phyloP scores from a whole-genome alignment of 1,140 invertebrate species.

The Habropoda laboriosa region DNA sequence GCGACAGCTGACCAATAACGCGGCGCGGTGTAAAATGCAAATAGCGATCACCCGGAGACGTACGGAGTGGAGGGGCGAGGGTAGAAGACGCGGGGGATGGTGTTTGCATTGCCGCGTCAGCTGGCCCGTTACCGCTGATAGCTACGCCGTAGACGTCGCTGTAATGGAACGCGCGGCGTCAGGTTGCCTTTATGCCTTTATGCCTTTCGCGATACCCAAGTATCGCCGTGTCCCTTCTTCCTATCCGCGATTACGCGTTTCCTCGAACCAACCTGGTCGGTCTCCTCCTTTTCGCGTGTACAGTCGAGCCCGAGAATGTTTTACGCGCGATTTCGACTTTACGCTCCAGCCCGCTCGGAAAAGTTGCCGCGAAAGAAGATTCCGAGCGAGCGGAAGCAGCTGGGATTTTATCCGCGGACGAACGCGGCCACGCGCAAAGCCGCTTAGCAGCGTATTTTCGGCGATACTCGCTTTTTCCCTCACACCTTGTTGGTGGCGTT shows the following conservation, averaged over 20 bases:
- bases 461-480: too few species aligned
- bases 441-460: conserved; percentile 37
- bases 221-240: conserved; percentile 5
- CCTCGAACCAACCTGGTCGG: neutral
- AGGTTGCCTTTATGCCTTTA: conserved; percentile 74
- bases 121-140: conserved; percentile 68
- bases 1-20: neutral
- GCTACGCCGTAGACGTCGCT: conserved; percentile 69
- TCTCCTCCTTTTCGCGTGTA: neutral
- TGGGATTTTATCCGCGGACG: neutral
- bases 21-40: conserved; percentile 68
- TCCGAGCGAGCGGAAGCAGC: neutral
- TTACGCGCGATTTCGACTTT: too few species aligned
- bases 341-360: too few species aligned
- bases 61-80: neutral
- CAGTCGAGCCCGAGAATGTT: too few species aligned
- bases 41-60: conserved; percentile 55
- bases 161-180: conserved; percentile 73
- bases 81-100: conserved; percentile 9
- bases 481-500: too few species aligned
- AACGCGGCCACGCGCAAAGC: neutral
- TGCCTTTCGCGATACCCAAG: conserved; percentile 62
- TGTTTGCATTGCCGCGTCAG: conserved; percentile 69
- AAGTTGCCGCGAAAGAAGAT: too few species aligned
- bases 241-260: neutral